Evolutionary conservation across 2,797 vertebrate species (phyloP), one percentile per base, ranked within the genome.

Genomic region (Phalanger gymnotis): DNA sequence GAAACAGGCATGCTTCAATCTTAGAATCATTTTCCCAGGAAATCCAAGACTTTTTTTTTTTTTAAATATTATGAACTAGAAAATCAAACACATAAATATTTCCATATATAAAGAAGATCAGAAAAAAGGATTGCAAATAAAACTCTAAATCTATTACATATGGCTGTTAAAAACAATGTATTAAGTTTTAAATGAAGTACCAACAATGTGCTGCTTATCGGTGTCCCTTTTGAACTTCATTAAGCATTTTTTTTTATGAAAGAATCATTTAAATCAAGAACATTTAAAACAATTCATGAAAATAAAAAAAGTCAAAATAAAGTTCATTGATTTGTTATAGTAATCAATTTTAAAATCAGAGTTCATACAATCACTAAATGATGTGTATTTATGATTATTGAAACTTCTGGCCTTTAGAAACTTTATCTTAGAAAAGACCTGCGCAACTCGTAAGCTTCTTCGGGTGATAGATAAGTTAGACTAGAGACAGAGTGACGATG

Each of bases 351-450:
- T 27, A n/a, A 81, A 81, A 47, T 47, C n/a, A 22, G 19, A 81
- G 19, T 81, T 47, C 22, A 27, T 47, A 81, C 22, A 81, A 47
- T 81, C 73, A 81, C 87, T 95, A 93, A 94, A 95, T 93, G 40
- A 73, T 52, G 93, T 2, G 89, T 96, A 55, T 51, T 96, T 94
- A 95, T 93, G 34, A 7, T 54, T 90, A 61, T 54, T 95, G 93
- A 96, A 96, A 91, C 40, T 73, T 9, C 53, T 52, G 87, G 13
- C 11, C 53, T 94, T 54, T 94, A 73, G 94, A 96, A 93, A 89
- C 52, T 25, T 31, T 93, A 87, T 53, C 94, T 30, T 93, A 28
- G 55, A 56, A 27, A 25, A 57, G 6, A 57, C 56, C 27, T 57
- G 56, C 56, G 10, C 27, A 9, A 57, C 27, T 57, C 10, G 56